Conservation (phyloP, 2,113 vertebrate species). For the Syngnathus typhle region DNA sequence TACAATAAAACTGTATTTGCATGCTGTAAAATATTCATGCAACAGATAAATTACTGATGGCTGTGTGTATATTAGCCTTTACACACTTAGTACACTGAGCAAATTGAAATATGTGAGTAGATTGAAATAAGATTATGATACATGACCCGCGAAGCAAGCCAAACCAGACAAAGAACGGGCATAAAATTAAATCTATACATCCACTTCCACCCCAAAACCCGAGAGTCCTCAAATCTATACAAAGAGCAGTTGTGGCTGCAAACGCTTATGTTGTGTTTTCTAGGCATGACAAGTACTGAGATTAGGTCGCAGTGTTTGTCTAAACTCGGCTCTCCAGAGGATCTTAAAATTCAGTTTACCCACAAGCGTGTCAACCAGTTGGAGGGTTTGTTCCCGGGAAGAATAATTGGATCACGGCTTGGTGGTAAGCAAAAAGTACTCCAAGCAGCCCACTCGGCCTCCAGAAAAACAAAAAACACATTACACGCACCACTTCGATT, state of each 20-base stretch:
- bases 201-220: neutral
- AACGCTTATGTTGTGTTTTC: neutral
- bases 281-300: neutral
- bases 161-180: neutral
- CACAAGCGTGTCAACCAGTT: constrained; percentile 9
- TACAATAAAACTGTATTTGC: neutral
- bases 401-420: constrained; percentile 52
- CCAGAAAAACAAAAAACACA: constrained; percentile 39
- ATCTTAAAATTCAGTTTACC: constrained; percentile 14
- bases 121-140: neutral
- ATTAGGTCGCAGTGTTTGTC: neutral
- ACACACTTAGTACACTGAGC: neutral
- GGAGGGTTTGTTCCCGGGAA: constrained; percentile 17
- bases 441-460: constrained; percentile 20
- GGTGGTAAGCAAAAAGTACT: constrained; percentile 36
- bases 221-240: neutral
- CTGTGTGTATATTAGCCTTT: neutral
- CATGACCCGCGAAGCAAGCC: neutral
- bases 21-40: neutral
- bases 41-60: neutral
- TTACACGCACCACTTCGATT: constrained; percentile 42
- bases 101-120: neutral
- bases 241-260: neutral
- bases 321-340: neutral
- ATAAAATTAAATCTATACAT: neutral